Evolutionary conservation across 2,113 vertebrate genomes (phyloP).

Genomic region (Sturnira hondurensis): DNA sequence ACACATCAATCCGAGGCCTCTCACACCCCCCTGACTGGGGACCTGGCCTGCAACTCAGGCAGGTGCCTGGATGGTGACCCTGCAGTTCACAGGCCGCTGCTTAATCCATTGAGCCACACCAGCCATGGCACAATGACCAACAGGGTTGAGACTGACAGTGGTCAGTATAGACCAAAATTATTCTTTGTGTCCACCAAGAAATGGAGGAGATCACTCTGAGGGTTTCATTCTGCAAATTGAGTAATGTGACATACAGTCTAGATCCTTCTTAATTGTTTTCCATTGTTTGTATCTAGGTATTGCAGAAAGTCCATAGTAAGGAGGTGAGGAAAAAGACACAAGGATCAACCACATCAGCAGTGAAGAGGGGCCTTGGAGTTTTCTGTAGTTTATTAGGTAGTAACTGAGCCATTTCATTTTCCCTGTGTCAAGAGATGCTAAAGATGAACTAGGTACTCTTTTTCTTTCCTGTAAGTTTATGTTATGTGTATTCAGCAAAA

Average conservation of each 20-base stretch:
- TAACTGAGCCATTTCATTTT: not conserved
- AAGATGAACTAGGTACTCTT: not conserved
- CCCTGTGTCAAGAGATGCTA: not conserved
- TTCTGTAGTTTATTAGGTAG: constrained; percentile 16
- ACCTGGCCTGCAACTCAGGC: no score
- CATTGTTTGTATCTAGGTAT: not conserved
- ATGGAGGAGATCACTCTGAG: not conserved
- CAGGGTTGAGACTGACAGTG: not conserved
- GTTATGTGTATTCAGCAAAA: constrained; percentile 34
- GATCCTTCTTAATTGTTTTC: constrained; percentile 11
- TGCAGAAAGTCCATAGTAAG: not conserved
- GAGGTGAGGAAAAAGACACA: not conserved
- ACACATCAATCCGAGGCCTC: no score
- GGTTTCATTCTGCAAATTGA: constrained; percentile 1
- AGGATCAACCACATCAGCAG: not conserved
- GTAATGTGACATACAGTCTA: not conserved
- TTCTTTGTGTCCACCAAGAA: not conserved
- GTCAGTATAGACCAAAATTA: constrained; percentile 13
- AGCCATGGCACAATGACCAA: not conserved
- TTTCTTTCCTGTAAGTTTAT: constrained; percentile 1
- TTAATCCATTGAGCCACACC: no score
- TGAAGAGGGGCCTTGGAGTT: not conserved
- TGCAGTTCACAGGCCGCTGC: no score
- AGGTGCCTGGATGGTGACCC: no score
- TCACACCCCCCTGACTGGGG: no score